Conservation (phyloP, 1,140 invertebrate genomes). For the Wiebesia pumilae region DNA sequence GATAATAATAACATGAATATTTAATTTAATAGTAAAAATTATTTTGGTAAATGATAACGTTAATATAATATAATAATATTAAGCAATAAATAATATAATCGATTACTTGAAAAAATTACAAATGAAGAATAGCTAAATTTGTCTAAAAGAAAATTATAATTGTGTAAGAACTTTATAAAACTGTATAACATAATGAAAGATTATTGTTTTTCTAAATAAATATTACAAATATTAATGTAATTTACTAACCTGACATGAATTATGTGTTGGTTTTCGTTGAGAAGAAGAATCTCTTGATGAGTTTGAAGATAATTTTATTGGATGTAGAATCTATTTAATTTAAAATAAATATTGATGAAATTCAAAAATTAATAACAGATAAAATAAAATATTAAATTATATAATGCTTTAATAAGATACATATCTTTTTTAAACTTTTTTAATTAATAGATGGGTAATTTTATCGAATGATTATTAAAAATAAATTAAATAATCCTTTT, state of each 20-base stretch:
- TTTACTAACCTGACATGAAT: conserved; percentile 77
- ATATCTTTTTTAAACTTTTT: not conserved
- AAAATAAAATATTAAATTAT: not conserved
- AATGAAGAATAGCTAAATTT: too few species aligned
- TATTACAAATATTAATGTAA: not conserved
- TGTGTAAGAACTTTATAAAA: too few species aligned
- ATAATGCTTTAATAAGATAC: not conserved
- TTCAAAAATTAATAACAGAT: not conserved
- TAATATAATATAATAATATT: too few species aligned
- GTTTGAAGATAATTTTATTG: conserved; percentile 79
- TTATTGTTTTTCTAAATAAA: not conserved
- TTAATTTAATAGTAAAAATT: too few species aligned
- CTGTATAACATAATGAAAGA: too few species aligned
- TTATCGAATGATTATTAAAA: not conserved
- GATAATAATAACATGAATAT: too few species aligned
- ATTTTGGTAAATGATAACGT: too few species aligned
- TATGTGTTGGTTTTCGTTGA: conserved; percentile 78
- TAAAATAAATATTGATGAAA: not conserved
- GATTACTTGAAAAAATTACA: too few species aligned
- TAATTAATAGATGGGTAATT: not conserved
- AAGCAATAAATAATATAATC: too few species aligned
- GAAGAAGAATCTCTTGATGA: conserved; percentile 77
- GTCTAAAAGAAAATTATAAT: too few species aligned
- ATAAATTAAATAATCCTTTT: not conserved
- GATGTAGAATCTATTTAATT: conserved; percentile 75